Evolutionary conservation across 1,140 invertebrate genomes (phyloP).

Genomic region (Cydia strobilella): DNA sequence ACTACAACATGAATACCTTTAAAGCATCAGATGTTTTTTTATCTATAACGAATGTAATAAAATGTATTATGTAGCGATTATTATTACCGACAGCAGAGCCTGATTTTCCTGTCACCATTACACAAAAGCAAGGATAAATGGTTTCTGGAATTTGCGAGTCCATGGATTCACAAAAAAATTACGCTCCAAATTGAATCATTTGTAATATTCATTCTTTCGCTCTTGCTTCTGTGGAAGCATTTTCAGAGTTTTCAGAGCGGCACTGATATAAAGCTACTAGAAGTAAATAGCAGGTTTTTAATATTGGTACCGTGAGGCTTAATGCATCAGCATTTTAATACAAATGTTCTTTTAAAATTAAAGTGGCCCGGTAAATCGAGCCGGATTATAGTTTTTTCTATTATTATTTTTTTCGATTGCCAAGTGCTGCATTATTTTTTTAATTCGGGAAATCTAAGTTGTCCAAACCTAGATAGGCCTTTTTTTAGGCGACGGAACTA

Average conservation of each 20-base stretch:
- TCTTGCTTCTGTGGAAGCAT: constrained; percentile 58
- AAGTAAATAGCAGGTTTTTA: constrained; percentile 30
- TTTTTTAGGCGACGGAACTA: too few species aligned
- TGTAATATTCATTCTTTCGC: constrained; percentile 70
- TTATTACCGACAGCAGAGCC: background rate
- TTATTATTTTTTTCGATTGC: too few species aligned
- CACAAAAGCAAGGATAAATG: constrained; percentile 28
- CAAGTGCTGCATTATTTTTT: too few species aligned
- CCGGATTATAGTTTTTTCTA: too few species aligned
- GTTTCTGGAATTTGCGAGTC: constrained; percentile 8
- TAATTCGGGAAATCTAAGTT: too few species aligned
- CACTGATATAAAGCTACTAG: constrained; percentile 38
- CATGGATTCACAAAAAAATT: constrained; percentile 57
- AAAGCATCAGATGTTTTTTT: too few species aligned
- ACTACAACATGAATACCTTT: too few species aligned
- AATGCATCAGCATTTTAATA: too few species aligned
- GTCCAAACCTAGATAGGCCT: too few species aligned
- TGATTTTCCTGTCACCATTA: background rate
- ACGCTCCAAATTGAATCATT: constrained; percentile 69
- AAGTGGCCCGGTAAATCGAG: too few species aligned
- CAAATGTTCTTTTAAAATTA: too few species aligned
- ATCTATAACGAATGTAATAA: background rate
- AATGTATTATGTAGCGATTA: background rate
- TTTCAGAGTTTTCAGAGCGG: constrained; percentile 37
- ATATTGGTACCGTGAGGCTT: too few species aligned